Percentiles rank a stretch among this genome's conserved stretches.
Conservation (phyloP, 2,113 vertebrate genomes). For the Hemiprocne comata region DNA sequence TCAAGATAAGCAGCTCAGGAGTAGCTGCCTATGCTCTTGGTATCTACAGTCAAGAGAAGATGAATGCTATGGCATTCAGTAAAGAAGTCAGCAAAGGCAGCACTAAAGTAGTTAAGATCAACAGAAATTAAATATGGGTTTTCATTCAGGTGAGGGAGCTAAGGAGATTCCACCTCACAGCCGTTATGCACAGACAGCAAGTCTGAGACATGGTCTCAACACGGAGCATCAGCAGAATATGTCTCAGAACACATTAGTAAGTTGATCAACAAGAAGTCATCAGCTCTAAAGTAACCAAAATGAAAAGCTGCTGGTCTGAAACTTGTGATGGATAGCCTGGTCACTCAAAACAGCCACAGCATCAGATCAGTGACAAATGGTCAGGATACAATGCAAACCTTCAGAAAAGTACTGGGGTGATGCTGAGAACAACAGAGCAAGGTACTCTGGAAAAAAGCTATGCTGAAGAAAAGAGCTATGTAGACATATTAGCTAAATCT, state of each 20-base stretch:
- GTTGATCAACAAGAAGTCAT: background rate
- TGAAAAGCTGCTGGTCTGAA: background rate
- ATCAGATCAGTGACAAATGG: background rate
- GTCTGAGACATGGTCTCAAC: background rate
- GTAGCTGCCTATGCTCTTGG: background rate
- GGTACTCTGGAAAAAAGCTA: background rate
- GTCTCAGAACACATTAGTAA: background rate
- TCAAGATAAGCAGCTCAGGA: background rate
- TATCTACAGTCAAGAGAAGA: background rate
- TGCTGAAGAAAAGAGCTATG: background rate
- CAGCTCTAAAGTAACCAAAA: background rate
- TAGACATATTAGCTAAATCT: background rate
- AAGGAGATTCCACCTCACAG: background rate
- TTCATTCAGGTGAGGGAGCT: background rate
- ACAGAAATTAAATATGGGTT: background rate
- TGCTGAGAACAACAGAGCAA: background rate
- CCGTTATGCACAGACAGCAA: background rate
- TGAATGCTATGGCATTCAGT: background rate
- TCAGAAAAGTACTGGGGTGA: background rate
- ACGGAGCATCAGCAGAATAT: background rate
- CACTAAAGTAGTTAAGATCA: background rate
- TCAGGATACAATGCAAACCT: background rate
- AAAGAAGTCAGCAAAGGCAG: background rate
- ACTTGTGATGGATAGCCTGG: background rate
- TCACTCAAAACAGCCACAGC: background rate